Evolutionary conservation across 1,140 invertebrate genomes (phyloP).

Genomic region (Phocides pigmalion): DNA sequence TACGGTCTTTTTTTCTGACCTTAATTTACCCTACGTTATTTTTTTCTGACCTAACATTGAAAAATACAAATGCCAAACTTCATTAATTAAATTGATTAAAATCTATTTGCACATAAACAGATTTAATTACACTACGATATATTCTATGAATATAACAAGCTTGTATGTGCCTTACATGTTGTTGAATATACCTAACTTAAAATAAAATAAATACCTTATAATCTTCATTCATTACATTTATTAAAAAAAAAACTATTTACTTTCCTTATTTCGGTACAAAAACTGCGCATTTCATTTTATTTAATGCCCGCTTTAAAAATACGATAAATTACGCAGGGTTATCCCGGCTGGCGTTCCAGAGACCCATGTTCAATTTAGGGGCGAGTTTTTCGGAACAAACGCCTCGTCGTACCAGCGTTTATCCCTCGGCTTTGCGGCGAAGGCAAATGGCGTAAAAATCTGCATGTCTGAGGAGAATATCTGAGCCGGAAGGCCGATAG

Average conservation of each 20-base stretch:
- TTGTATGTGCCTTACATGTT: too few species aligned
- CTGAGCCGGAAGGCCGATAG: slow-evolving; percentile 29
- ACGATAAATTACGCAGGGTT: slow-evolving; percentile 30
- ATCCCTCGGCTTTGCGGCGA: slow-evolving; percentile 32
- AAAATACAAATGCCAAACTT: too few species aligned
- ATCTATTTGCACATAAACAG: too few species aligned
- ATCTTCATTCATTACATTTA: background rate
- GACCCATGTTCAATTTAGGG: slow-evolving; percentile 33
- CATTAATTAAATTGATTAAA: too few species aligned
- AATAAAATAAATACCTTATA: background rate
- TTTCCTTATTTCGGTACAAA: background rate
- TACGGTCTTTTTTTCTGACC: too few species aligned
- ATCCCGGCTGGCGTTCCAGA: slow-evolving; percentile 25
- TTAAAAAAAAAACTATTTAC: background rate
- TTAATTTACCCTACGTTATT: too few species aligned
- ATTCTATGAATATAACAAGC: too few species aligned
- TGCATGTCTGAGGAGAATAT: slow-evolving; percentile 32
- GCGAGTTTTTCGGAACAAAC: slow-evolving; percentile 27
- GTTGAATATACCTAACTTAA: too few species aligned
- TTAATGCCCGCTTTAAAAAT: slow-evolving; percentile 31
- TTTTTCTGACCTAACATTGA: too few species aligned
- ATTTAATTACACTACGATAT: too few species aligned
- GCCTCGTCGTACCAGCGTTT: slow-evolving; percentile 24
- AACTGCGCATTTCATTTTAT: slow-evolving; percentile 1
- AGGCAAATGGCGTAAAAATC: slow-evolving; percentile 32